These are phyloP conservation scores for Recurvirostra avosetta DNA, from an alignment of 2,113 vertebrate species.

Conservation along the genomic window DNA sequence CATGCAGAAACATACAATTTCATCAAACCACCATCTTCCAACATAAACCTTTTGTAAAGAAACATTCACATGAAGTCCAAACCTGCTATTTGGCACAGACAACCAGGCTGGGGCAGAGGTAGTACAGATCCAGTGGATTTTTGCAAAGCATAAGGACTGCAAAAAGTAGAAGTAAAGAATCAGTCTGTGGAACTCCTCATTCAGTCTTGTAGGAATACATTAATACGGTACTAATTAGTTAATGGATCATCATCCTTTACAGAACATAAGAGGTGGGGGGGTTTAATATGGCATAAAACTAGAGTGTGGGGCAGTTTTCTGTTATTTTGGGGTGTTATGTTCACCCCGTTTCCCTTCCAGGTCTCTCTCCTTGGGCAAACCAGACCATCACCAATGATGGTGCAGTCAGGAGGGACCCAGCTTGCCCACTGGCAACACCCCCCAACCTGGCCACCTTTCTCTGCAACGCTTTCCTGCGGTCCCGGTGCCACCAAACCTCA, in stretches of 20 bases:
- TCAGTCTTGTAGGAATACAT: not conserved
- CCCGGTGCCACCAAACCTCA: not conserved
- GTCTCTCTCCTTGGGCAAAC: not conserved
- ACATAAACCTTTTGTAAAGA: not conserved
- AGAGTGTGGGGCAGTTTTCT: not conserved
- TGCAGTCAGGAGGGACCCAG: not conserved
- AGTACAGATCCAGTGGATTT: not conserved
- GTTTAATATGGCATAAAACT: not conserved
- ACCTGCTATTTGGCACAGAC: no score
- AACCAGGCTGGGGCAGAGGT: not conserved
- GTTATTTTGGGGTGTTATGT: not conserved
- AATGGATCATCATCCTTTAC: not conserved
- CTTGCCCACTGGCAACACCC: not conserved
- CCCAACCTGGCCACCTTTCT: not conserved
- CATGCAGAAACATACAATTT: not conserved
- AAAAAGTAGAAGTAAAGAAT: not conserved
- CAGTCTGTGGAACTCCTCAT: not conserved
- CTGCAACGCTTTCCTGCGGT: not conserved
- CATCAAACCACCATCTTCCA: not conserved
- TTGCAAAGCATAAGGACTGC: not conserved
- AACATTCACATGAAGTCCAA: not conserved
- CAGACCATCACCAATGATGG: not conserved
- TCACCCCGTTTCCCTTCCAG: not conserved
- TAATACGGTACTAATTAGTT: accelerated
- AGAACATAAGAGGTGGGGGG: not conserved